Evolutionary conservation across 2,888 invertebrate species (phyloP).

Genomic region (Mesochorus sp.): DNA sequence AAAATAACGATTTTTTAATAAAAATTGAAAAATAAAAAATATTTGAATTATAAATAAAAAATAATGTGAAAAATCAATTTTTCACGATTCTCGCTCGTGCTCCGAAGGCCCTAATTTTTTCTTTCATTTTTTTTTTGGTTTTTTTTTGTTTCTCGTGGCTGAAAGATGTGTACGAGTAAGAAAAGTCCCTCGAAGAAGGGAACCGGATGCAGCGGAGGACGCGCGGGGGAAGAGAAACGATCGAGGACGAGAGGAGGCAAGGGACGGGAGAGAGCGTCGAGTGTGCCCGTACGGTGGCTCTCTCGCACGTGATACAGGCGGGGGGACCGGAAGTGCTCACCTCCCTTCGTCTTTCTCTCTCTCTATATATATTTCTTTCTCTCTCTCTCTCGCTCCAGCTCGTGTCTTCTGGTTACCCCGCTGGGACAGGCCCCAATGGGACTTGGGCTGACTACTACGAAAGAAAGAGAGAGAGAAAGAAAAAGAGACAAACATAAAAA

Average conservation of each 20-base stretch:
- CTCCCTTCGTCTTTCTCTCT: slow-evolving; percentile 67
- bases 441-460: slow-evolving; percentile 69
- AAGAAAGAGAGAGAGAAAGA: neutral
- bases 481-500: neutral
- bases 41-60: too few species aligned
- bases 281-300: slow-evolving; percentile 78
- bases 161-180: slow-evolving; percentile 48
- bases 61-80: too few species aligned
- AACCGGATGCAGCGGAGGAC: slow-evolving; percentile 58
- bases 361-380: slow-evolving; percentile 71
- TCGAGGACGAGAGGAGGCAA: slow-evolving; percentile 35
- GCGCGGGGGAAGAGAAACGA: slow-evolving; percentile 39
- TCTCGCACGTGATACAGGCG: slow-evolving; percentile 81
- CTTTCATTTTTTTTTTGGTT: slow-evolving; percentile 65
- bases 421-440: slow-evolving; percentile 69
- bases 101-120: slow-evolving; percentile 74
- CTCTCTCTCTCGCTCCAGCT: slow-evolving; percentile 55
- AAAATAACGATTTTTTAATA: neutral
- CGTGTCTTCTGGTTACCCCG: slow-evolving; percentile 53
- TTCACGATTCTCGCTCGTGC: slow-evolving; percentile 44
- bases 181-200: slow-evolving; percentile 57
- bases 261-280: slow-evolving; percentile 69
- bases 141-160: slow-evolving; percentile 34
- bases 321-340: slow-evolving; percentile 80
- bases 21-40: neutral